Conservation (phyloP, 2,888 invertebrate species). For the Campoletis raptor region DNA sequence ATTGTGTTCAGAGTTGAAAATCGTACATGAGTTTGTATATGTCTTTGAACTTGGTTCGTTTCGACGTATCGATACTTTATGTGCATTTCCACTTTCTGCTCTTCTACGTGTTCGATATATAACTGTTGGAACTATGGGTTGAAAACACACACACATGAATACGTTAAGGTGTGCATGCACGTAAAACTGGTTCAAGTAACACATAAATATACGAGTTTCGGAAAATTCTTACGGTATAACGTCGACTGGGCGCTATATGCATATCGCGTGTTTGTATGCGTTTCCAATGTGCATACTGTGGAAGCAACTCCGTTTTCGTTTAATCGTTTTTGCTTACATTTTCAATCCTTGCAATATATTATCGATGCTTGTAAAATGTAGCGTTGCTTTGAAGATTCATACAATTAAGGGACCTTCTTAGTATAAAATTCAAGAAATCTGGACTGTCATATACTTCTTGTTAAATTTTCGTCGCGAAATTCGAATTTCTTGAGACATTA, state of each 20-base stretch:
- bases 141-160: not conserved
- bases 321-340: constrained; percentile 73
- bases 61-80: constrained; percentile 41
- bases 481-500: too few species aligned
- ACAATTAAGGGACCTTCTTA: constrained; percentile 11
- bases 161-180: not conserved
- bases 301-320: constrained; percentile 70
- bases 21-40: constrained; percentile 45
- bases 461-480: not conserved
- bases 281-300: not conserved
- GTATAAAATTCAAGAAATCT: too few species aligned
- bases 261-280: not conserved
- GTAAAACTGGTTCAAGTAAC: not conserved
- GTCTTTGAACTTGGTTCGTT: constrained; percentile 12
- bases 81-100: constrained; percentile 20
- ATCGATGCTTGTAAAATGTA: constrained; percentile 11
- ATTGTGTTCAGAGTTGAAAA: constrained; percentile 32
- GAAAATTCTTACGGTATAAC: not conserved
- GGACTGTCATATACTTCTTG: not conserved
- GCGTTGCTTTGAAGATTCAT: constrained; percentile 18
- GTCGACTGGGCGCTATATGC: not conserved
- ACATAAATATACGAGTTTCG: not conserved
- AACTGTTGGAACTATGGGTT: constrained; percentile 27
- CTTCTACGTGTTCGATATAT: constrained; percentile 43
- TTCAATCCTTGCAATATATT: constrained; percentile 44